Evolutionary conservation across 92 coral and sea anemone species (phyloP), one percentile per base, ranked within the genome.

Genomic region (Isaurus tuberculatus): DNA sequence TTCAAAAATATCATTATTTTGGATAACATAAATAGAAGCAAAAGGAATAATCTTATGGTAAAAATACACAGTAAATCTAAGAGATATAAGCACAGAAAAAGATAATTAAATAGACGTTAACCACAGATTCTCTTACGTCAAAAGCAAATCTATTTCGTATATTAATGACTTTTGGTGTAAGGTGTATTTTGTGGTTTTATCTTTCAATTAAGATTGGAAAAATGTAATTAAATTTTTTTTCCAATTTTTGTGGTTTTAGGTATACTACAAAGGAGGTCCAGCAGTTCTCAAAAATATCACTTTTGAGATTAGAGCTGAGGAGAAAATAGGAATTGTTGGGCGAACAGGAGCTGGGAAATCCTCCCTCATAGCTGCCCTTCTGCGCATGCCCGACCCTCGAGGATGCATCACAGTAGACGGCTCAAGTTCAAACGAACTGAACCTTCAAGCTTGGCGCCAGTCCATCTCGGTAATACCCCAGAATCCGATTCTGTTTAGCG

Each of bases 371-470:
- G 72, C 72, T n/a, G 72, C 72, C 32, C 72, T 67, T 67, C 15
- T 67, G 72, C 44, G 44, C 72, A 67, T 67, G 72, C 72, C 72
- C 72, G 72, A 67, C 32, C 72, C 72, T 31, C 65, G 61, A 51
- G 79, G 79, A 25, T 7, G 34, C 79, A 73, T 73, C 34, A 14
- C n/a, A 11, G 4, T 73, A 26, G 79, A 73, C 36, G 79, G 79
- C 2, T 1, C 48, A 22, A 51, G 17, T 26, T 63, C 40, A 4
- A 48, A 28, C 61, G 29, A 25, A 32, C 37, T 73, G 61, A 73
- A 73, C 26, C 79, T 73, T n/a, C 79, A 73, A 51, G 43, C 79
- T 49, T 73, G 79, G 79, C 79, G 79, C 79, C 33, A 73, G 26
- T 17, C 79, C 28, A 48, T 73, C 64, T 73, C 79, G 64, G 79